Evolutionary conservation across 92 coral and sea anemone genomes (phyloP), one percentile per base, ranked within the genome.

Genomic region (Hydrozoanthus gracilis): DNA sequence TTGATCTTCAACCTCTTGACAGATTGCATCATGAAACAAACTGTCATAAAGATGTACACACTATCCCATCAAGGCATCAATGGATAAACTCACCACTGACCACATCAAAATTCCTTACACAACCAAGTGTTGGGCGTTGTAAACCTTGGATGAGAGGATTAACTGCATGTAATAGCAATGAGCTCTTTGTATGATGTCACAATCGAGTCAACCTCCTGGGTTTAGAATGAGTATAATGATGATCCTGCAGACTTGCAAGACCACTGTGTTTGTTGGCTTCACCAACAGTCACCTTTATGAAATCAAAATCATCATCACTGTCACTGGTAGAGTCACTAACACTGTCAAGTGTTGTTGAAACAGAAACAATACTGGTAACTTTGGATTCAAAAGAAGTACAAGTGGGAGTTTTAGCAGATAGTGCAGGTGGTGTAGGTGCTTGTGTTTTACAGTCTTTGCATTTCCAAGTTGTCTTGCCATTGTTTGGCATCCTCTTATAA

Each of bases 71-170:
- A 8, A 46, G 39, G 49, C 82, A 76, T 51, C 82, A 66, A 17
- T 77, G 82, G 18, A 78, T 44, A 58, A 78, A 78, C 15, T 78
- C 51, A 20, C 82, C 82, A 66, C 73, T 88, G 27, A 79, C 89
- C 35, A 88, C 78, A 72, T 88, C 84, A 86, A 88, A 90, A 68
- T 90, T 90, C 13, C 76, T 52, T 79, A 69, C 77, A 7, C 85
- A 88, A 18, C 92, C 90, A 51, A 91, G 89, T 6, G 94, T 91
- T 51, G 90, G 87, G 12, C 90, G 77, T 76, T 91, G 94, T 15
- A 91, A 78, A 44, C 94, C 90, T 49, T 84, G 88, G 4, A 91
- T 86, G 10, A 88, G 75, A 82, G 94, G 94, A 68, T 92, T 92
- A 4, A 51, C 44, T 54, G 89, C 68, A 15, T 88, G 88, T 12